Percentiles rank a stretch among this genome's conserved stretches.
Evolutionary conservation across 1,140 invertebrate species (phyloP).

Genomic region (Ceratosolen fusciceps): DNA sequence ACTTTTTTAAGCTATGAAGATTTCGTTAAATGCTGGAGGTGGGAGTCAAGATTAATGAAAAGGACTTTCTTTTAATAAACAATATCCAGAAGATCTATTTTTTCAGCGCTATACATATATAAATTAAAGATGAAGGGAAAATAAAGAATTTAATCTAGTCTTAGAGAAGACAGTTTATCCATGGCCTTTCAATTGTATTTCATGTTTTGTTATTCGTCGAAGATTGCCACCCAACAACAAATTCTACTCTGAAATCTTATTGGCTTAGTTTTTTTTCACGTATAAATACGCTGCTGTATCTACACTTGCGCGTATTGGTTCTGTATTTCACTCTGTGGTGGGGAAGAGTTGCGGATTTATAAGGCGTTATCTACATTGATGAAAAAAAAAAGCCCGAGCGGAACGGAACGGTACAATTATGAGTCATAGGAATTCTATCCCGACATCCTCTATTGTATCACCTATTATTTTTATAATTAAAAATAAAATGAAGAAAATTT

Average conservation of each 20-base stretch:
- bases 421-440: background rate
- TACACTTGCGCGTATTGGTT: too few relatives aligned
- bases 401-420: too few relatives aligned
- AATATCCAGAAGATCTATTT: background rate
- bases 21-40: background rate
- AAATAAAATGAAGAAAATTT: too few relatives aligned
- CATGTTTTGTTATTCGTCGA: conserved; percentile 32
- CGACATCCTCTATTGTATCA: background rate
- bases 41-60: conserved; percentile 6
- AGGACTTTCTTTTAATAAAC: background rate
- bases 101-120: background rate
- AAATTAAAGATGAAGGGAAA: background rate
- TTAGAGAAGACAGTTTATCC: background rate
- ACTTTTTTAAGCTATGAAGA: background rate
- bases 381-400: conserved; percentile 8
- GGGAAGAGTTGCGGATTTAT: too few relatives aligned
- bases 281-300: background rate
- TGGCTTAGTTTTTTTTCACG: background rate
- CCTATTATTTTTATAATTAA: background rate
- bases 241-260: conserved; percentile 20
- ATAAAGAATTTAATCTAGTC: background rate
- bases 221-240: conserved; percentile 43
- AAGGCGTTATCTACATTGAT: too few relatives aligned
- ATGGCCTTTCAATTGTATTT: background rate
- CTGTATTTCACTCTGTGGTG: too few relatives aligned